Evolutionary conservation across 2,888 invertebrate genomes (phyloP).

Genomic region (Papilio gigon): DNA sequence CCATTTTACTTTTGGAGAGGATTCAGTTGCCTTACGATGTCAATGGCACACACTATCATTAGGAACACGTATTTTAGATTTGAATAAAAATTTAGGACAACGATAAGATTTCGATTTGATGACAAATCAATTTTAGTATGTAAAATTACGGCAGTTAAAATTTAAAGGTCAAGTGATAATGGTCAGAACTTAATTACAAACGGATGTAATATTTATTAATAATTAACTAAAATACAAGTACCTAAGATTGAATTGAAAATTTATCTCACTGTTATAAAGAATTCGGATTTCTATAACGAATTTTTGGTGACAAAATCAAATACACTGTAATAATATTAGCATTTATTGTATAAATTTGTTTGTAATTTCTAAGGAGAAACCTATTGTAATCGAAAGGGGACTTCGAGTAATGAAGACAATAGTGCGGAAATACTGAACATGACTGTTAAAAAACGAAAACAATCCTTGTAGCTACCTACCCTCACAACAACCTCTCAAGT

Average conservation of each 20-base stretch:
- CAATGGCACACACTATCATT: slow-evolving; percentile 14
- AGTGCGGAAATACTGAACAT: not conserved
- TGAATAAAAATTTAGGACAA: slow-evolving; percentile 20
- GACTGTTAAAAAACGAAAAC: slow-evolving; percentile 6
- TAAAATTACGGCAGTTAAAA: slow-evolving; percentile 3
- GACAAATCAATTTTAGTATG: slow-evolving; percentile 1
- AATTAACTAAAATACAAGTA: not conserved
- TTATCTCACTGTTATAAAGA: not conserved
- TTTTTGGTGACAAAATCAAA: not conserved
- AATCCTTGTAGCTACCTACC: slow-evolving; percentile 7
- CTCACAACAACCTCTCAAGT: slow-evolving; percentile 8
- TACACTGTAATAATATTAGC: not conserved
- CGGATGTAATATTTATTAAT: slow-evolving; percentile 10
- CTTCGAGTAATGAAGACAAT: not conserved
- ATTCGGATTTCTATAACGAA: not conserved
- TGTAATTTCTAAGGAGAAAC: not conserved
- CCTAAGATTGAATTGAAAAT: not conserved
- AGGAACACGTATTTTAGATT: slow-evolving; percentile 3
- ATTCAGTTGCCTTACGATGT: not conserved
- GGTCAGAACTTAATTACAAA: slow-evolving; percentile 15
- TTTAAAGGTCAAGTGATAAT: slow-evolving; percentile 29
- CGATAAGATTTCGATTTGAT: slow-evolving; percentile 30
- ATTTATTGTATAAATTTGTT: not conserved
- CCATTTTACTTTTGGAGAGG: not conserved
- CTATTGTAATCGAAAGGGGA: not conserved